Evolutionary conservation across 2,113 vertebrate species (phyloP).

Genomic region (Pagrus major): DNA sequence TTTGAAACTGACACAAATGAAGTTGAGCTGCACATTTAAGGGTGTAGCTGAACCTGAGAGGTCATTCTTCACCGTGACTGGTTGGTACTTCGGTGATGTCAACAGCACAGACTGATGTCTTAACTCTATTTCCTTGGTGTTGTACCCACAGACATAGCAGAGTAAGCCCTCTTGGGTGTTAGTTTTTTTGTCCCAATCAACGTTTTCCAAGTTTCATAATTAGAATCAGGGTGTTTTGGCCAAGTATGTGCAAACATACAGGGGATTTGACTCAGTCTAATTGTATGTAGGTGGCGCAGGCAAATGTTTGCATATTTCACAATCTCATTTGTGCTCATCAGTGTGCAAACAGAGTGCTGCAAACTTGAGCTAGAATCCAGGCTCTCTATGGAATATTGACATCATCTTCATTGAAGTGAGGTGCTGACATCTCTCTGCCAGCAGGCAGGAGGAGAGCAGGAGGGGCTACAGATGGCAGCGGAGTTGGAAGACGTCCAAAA

Average conservation of each 20-base stretch:
- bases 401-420: slow-evolving; percentile 47
- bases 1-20: not conserved
- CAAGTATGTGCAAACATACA: not conserved
- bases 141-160: not conserved
- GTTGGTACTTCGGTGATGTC: slow-evolving; percentile 6
- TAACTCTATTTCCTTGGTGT: not conserved
- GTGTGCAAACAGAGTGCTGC: slow-evolving; percentile 1
- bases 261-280: not conserved
- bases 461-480: slow-evolving; percentile 62
- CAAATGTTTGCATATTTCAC: slow-evolving; percentile 24
- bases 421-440: slow-evolving; percentile 33
- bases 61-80: not conserved
- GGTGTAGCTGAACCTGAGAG: not conserved
- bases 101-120: not conserved
- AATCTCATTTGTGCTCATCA: slow-evolving; percentile 16
- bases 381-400: slow-evolving; percentile 45
- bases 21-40: not conserved
- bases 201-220: not conserved
- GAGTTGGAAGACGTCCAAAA: slow-evolving; percentile 48
- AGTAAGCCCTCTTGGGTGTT: not conserved
- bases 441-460: slow-evolving; percentile 50
- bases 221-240: not conserved
- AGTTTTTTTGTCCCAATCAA: not conserved
- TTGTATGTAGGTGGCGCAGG: not conserved
- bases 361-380: slow-evolving; percentile 21